Evolutionary conservation across 2,888 invertebrate genomes (phyloP).

Genomic region (Tachystola acroxantha): DNA sequence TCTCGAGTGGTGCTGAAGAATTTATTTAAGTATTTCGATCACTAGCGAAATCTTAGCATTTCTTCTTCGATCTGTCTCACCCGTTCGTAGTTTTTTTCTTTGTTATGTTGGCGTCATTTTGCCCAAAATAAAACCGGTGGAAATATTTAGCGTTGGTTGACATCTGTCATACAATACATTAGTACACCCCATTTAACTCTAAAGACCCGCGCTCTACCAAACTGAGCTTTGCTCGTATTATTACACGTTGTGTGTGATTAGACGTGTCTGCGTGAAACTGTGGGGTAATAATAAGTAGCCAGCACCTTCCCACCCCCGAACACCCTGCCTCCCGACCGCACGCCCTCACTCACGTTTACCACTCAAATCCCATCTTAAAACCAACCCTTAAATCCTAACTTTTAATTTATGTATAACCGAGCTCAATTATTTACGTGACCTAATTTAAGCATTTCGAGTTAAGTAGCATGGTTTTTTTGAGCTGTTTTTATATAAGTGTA

Average conservation of each 20-base stretch:
- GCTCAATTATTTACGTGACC: constrained; percentile 17
- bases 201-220: constrained; percentile 26
- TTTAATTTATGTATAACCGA: constrained; percentile 23
- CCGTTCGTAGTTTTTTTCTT: too few relatives aligned
- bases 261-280: constrained; percentile 39
- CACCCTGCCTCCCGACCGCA: constrained; percentile 32
- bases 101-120: not conserved
- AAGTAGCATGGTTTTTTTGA: constrained; percentile 6
- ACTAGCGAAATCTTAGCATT: not conserved
- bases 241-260: constrained; percentile 35
- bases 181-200: constrained; percentile 35
- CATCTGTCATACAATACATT: constrained; percentile 32
- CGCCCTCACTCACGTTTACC: constrained; percentile 34
- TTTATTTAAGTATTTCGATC: constrained; percentile 6
- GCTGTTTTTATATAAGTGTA: too few relatives aligned
- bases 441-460: constrained; percentile 14
- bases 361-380: constrained; percentile 36
- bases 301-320: constrained; percentile 38
- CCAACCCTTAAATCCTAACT: constrained; percentile 27
- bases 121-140: not conserved
- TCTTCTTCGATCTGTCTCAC: not conserved
- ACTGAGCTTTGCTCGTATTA: constrained; percentile 32
- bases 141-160: constrained; percentile 16
- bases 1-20: constrained; percentile 8
- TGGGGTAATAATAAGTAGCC: constrained; percentile 62